Evolutionary conservation across 2,888 invertebrate species (phyloP), one percentile per base, ranked within the genome.

Genomic region (Spicauda simplicius): DNA sequence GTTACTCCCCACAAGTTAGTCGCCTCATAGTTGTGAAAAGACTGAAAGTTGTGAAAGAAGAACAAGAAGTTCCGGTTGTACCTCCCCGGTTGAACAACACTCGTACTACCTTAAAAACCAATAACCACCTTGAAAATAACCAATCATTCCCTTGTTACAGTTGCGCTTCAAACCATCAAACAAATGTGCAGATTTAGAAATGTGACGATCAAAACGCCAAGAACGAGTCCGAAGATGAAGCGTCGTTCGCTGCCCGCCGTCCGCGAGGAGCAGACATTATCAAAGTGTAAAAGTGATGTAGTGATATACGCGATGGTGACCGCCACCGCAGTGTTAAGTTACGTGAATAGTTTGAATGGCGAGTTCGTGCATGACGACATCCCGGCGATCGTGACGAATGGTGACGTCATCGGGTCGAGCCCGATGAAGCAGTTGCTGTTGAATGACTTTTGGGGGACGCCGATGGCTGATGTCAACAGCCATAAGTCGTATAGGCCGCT

Each of bases 341-440:
- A 97, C 84, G 85, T 95, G 70, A 97, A 97, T 88, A 96, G 96
- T 60, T 89, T 97, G 73, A 94, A 93, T 71, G 97, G 97, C 55
- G 97, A 97, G 80, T 97, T 97, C 79, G 97, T 98, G 61, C 97
- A 98, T 87, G 97, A 98, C 82, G 97, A 98, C 83, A 95, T 97
- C 73, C 97, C 97, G 68, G 97, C 97, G 41, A 95, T 98, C 66
- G 95, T 96, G 78, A 95, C 95, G 69, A 98, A 97, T 85, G 95
- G 95, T 78, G 97, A 98, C 86, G 97, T 97, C 70, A 91, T 95
- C 11, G 97, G 96, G 0, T 87, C 94, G 37, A 96, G 94, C 68
- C 92, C 95, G 5, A 78, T 97, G 78, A 89, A 89, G 74, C 95
- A 95, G 76, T 87, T 97, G 74, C 95, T 97, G 77, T 85, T 94